Evolutionary conservation across 2,888 invertebrate species (phyloP), one percentile per base, ranked within the genome.

Genomic region (Diadegma fenestrale): DNA sequence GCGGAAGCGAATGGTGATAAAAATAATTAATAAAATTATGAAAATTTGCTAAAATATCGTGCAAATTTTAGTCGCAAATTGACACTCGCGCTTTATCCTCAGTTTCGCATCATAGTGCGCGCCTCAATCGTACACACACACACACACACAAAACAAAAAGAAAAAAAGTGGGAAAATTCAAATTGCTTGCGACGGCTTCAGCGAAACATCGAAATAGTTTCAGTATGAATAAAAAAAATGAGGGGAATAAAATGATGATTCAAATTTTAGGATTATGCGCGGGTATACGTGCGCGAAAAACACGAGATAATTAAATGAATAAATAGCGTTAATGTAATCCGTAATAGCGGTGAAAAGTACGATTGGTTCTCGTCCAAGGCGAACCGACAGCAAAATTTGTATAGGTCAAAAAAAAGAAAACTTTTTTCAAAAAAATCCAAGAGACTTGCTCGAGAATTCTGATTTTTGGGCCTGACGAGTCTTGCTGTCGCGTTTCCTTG

Each of bases 121-220:
- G 66, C 37, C 37, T 41, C 71, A 37, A 76, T 51, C 64, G 58
- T 8, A 51, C 37, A 68, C 33, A 71, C 64, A 63, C 58, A 58
- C 73, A 75, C 14, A 69, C 2, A 19, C 51, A 75, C 54, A 75
- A 41, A 90, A 85, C 71, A 51, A 66, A 78, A 72, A 87, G 1
- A 30, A 14, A 12, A 82, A 75, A 82, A 81, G 82, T 33, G 87
- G 72, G 48, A 75, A 84, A 58, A n/a, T 71, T 64, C 76, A 79
- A 66, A 73, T 87, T 86, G 90, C 90, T 91, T 90, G 88, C 91
- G 89, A 90, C 89, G 90, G 91, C 91, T 92, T 92, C 89, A 91
- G 90, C 90, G 89, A 91, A 88, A 92, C 91, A 92, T 92, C 91
- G 92, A 92, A 92, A 88, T 88, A 87, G n/a, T n/a, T 89, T 80